Evolutionary conservation across 2,888 invertebrate species (phyloP).

Genomic region (Parasteatoda lunata): DNA sequence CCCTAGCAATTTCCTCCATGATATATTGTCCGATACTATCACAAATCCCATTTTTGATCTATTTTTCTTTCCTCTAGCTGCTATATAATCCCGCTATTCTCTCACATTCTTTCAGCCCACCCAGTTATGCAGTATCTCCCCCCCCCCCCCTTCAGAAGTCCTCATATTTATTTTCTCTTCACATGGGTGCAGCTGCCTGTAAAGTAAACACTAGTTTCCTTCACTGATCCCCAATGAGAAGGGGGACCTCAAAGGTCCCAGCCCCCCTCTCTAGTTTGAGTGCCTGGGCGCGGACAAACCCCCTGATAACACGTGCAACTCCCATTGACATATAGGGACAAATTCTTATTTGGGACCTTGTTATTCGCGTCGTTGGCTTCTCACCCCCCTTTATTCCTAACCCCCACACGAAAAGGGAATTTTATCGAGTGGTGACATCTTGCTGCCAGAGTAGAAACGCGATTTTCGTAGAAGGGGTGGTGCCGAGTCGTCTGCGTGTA

Average conservation of each 20-base stretch:
- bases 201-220: conserved; percentile 56
- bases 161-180: neutral
- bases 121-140: neutral
- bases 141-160: neutral
- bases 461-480: neutral
- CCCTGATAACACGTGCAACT: conserved; percentile 54
- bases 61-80: neutral
- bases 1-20: neutral
- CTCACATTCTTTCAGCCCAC: neutral
- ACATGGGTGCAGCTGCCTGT: conserved; percentile 53
- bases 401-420: neutral
- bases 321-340: conserved; percentile 65
- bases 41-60: neutral
- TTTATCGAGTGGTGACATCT: conserved; percentile 67
- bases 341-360: conserved; percentile 56
- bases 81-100: conserved; percentile 4
- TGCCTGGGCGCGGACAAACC: conserved; percentile 28
- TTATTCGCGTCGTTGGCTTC: conserved; percentile 55
- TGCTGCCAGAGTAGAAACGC: neutral
- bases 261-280: conserved; percentile 17
- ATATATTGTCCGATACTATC: neutral
- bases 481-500: neutral
- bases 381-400: neutral
- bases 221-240: conserved; percentile 15
- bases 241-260: conserved; percentile 12